Base-by-base conservation (phyloP, 2,888 invertebrate genomes). In the Stictocephala bisonia region DNA sequence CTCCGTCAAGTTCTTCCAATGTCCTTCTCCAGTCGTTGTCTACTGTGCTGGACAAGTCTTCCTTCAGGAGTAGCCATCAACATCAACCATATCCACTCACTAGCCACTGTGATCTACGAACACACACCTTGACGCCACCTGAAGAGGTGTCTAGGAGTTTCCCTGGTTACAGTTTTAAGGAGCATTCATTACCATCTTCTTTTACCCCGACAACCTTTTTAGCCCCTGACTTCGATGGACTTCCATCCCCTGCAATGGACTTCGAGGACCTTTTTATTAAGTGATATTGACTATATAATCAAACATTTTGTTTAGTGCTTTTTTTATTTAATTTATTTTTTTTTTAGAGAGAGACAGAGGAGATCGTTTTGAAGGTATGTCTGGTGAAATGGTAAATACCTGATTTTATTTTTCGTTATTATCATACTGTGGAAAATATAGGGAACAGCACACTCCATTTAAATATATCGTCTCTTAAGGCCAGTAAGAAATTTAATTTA, bases 171-270 rank as follows among this genome's bases (percentile, higher is more conserved):
- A 41, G 40, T 22, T 35, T 60, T 6, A 60, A 60, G 20, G 60
- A 64, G 9, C 41, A 64, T 40, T n/a, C 44, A n/a, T 20, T 64
- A 15, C n/a, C 64, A n/a, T n/a, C 64, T 6, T 64, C 64, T 13
- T 64, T 64, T 26, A 40, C 24, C 13, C 7, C 64, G 2, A 27
- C 64, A 3, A n/a, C 44, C n/a, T 64, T 64, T 27, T 27, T 64
- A 9, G 4, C 44, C 7, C 24, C 64, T 15, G 64, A 64, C 15
- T 64, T 64, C 15, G 64, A 64, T n/a, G 64, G 64, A 3, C 64
- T 64, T 11, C 64, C 64, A 24, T 64, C 64, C n/a, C 64, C 64
- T 6, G 40, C 64, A 18, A 64, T 64, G 64, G 64, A 64, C 64
- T 64, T 64, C 40, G 64, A 64, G 15, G 44, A 64, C 44, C 44